phyloP scores from a whole-genome alignment of 2,888 invertebrate species.

The Ceriagrion tenellum region DNA sequence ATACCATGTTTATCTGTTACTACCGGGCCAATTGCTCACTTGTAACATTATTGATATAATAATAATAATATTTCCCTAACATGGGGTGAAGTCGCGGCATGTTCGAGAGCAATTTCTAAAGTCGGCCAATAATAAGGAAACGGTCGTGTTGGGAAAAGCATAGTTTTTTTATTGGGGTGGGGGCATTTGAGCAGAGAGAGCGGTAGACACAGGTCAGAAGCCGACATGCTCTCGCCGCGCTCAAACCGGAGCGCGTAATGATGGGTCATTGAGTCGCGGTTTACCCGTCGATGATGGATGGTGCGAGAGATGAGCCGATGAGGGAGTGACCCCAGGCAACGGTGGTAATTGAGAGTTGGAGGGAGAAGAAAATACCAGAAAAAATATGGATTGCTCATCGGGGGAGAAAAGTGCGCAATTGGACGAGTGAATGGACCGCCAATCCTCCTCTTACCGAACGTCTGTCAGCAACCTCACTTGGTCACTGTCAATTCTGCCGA shows the following conservation, averaged over 20 bases:
- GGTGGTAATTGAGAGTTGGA: background rate
- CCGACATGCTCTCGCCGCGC: conserved; percentile 17
- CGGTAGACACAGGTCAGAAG: conserved; percentile 42
- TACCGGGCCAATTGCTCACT: too few species aligned
- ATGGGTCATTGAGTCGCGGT: background rate
- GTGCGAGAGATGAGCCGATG: background rate
- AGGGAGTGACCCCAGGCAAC: background rate
- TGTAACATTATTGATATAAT: too few species aligned
- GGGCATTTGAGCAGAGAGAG: conserved; percentile 27
- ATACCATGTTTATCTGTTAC: too few species aligned
- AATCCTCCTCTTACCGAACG: too few species aligned
- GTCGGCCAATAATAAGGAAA: background rate
- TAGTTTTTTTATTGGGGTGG: background rate
- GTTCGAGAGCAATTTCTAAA: background rate
- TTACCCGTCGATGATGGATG: conserved; percentile 25
- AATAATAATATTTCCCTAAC: too few species aligned
- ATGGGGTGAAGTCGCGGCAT: too few species aligned
- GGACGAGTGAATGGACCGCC: background rate
- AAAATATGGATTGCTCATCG: background rate
- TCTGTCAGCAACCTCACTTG: too few species aligned
- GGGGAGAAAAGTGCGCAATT: background rate
- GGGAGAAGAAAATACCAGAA: background rate
- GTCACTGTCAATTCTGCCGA: too few species aligned
- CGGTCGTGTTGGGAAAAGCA: background rate
- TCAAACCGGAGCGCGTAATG: conserved; percentile 5